phyloP scores from a whole-genome alignment of 2,113 vertebrate genomes.

The Hydrochoerus hydrochaeris region DNA sequence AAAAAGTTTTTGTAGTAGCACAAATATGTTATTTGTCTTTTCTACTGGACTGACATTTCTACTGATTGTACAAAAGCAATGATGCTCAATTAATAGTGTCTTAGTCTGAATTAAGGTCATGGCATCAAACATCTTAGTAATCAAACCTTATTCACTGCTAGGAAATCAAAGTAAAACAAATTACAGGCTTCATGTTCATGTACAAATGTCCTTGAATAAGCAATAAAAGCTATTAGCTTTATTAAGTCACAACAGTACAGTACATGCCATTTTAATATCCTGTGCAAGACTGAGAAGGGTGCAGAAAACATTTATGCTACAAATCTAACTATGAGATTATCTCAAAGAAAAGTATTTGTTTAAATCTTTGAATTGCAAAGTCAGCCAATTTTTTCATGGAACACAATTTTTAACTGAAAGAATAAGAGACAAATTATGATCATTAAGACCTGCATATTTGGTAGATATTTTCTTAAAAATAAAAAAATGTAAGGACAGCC shows the following conservation, averaged over 20 bases:
- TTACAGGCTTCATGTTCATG: not conserved
- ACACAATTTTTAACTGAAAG: not conserved
- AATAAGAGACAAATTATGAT: slow-evolving; percentile 4
- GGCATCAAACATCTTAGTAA: not conserved
- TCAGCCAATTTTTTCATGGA: not conserved
- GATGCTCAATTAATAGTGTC: not conserved
- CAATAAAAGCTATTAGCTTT: slow-evolving; percentile 15
- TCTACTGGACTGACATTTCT: not conserved
- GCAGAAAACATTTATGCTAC: not conserved
- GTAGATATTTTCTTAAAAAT: slow-evolving; percentile 26
- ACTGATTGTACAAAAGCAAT: not conserved
- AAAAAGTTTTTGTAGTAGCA: not conserved
- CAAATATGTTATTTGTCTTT: not conserved
- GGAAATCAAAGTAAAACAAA: not conserved
- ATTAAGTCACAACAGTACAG: not conserved
- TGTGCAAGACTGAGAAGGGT: not conserved
- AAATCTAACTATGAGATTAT: not conserved
- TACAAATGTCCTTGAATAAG: not conserved
- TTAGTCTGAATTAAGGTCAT: not conserved
- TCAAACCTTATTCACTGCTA: not conserved
- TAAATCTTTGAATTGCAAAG: not conserved
- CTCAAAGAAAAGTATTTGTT: not conserved
- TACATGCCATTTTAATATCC: not conserved
- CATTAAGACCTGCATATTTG: not conserved
- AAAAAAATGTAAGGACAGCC: not conserved